phyloP scores from a whole-genome alignment of 2,888 invertebrate species.

The Melinopterus prodromus region DNA sequence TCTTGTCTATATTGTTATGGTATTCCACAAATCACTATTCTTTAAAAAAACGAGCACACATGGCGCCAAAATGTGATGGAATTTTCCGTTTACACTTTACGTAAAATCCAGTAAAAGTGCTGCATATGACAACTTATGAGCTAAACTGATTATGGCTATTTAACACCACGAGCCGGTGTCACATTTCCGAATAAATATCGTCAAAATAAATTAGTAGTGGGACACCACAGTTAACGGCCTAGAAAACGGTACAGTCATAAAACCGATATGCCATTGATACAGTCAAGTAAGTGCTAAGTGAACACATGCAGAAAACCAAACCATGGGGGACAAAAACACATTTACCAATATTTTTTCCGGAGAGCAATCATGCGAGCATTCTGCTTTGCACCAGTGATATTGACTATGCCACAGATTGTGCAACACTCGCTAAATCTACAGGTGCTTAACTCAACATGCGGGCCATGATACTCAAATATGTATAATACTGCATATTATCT shows the following conservation, averaged over 20 bases:
- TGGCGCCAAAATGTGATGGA: neutral
- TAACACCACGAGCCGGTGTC: neutral
- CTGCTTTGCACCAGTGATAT: neutral
- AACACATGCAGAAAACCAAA: slow-evolving; percentile 12
- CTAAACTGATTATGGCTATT: neutral
- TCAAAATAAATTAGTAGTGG: neutral
- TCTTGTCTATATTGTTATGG: too few relatives aligned
- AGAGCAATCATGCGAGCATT: neutral
- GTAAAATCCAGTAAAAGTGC: neutral
- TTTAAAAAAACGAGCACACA: neutral
- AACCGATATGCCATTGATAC: neutral
- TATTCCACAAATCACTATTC: too few relatives aligned
- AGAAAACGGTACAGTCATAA: neutral
- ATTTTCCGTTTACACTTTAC: neutral
- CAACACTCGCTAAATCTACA: slow-evolving; percentile 6
- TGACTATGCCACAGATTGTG: neutral
- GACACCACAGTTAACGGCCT: neutral
- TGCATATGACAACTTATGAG: neutral
- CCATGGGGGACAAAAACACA: neutral
- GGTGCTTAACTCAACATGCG: slow-evolving; percentile 15
- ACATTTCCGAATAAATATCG: neutral
- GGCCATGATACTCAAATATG: neutral
- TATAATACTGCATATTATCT: slow-evolving; percentile 6
- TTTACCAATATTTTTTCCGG: neutral
- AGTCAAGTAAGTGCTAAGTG: slow-evolving; percentile 11